Evolutionary conservation across 2,113 vertebrate species (phyloP), one percentile per base, ranked within the genome.

Genomic region (Mirza zaza): DNA sequence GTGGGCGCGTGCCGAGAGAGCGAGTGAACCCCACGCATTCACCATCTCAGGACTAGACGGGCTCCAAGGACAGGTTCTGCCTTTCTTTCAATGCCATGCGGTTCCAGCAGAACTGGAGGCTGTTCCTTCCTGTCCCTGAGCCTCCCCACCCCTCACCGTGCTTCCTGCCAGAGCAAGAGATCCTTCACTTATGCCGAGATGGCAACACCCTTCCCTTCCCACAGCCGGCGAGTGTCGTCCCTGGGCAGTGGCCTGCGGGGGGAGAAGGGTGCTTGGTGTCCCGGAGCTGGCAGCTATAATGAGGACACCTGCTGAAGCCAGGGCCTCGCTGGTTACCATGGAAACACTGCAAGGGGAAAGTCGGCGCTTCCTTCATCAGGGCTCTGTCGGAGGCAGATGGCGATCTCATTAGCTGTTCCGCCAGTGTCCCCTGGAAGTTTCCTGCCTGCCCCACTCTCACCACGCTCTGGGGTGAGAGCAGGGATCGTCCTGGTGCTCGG

Each of bases 301-400:
- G 27, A 20, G 36, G 82, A 86, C 45, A n/a, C 68, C 34, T 23
- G 34, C 39, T 18, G 63, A 42, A 85, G 55, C 29, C 52, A 25
- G 70, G 48, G 52, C 59, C 61, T 91, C n/a, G 21, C 55, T 81
- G 48, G 80, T 95, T 90, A 29, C 85, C 34, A 85, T 89, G 93
- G 90, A 36, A 86, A 90, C 45, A 29, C 27, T 9, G 61, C 61
- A 27, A 17, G 9, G 17, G 48, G 55, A 27, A 39, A 39, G 65
- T 42, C 11, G 2, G 55, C n/a, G 36, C 57, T 59, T 71, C n/a
- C 36, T 50, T 36, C 48, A 29, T 75, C 68, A 57, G 55, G 34
- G 25, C 68, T 3, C 1, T 25, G 48, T 23, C 3, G 5, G 4
- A n/a, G 13, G 17, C 59, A 93, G 50, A 15, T 1, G 1, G 25